Evolutionary conservation across 2,888 invertebrate species (phyloP).

Genomic region (Ormyrus rosae): DNA sequence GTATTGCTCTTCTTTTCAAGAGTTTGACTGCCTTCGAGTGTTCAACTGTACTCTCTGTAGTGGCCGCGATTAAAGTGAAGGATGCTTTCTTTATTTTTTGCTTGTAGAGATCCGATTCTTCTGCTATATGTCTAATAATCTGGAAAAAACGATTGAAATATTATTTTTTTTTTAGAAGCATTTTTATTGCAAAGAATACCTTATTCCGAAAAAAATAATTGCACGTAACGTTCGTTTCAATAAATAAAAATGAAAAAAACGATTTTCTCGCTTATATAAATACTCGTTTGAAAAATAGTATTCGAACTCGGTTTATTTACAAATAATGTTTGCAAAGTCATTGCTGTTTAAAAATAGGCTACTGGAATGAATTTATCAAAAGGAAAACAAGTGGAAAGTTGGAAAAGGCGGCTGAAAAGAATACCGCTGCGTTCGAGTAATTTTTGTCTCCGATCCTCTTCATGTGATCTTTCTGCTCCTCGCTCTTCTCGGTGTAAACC

Average conservation of each 20-base stretch:
- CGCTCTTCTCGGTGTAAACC: conserved; percentile 57
- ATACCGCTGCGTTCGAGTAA: conserved; percentile 54
- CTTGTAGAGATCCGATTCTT: conserved; percentile 51
- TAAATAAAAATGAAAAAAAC: no score
- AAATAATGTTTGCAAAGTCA: no score
- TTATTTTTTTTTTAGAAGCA: not conserved
- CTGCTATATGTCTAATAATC: conserved; percentile 60
- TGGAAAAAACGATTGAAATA: conserved; percentile 26
- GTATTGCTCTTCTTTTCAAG: conserved; percentile 44
- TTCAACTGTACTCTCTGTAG: conserved; percentile 35
- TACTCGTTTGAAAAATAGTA: no score
- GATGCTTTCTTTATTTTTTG: conserved; percentile 42
- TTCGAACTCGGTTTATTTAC: no score
- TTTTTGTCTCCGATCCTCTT: conserved; percentile 54
- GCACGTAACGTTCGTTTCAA: no score
- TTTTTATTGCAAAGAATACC: not conserved
- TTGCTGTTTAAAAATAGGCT: no score
- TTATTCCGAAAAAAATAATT: no score
- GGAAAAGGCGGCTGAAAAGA: not conserved
- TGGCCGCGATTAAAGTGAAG: conserved; percentile 19
- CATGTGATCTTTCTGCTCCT: conserved; percentile 59
- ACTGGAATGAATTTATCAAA: no score
- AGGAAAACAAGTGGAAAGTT: no score
- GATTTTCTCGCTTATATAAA: no score
- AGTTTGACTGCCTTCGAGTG: conserved; percentile 47